Evolutionary conservation across 2,797 vertebrate genomes (phyloP).

Genomic region (Florisuga fusca): DNA sequence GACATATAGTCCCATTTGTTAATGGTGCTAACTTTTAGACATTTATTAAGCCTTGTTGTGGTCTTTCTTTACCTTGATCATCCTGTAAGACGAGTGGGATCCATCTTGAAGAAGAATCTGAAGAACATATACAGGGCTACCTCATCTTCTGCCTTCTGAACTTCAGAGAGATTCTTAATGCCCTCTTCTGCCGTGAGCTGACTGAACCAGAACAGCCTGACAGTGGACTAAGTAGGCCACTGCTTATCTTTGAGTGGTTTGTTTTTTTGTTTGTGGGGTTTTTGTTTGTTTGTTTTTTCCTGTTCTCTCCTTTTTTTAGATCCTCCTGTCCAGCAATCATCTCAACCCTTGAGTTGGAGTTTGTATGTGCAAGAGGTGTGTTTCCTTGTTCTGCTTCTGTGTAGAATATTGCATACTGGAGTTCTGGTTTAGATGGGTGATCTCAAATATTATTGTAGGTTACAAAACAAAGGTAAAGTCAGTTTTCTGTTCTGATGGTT

Average conservation of each 20-base stretch:
- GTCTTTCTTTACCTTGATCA: neutral
- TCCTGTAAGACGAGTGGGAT: neutral
- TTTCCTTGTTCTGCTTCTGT: neutral
- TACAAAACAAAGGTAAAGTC: neutral
- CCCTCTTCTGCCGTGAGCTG: neutral
- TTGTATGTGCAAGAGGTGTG: neutral
- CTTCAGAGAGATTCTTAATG: neutral
- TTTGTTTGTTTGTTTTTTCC: no score
- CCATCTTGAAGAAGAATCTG: neutral
- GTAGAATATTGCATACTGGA: fast-evolving
- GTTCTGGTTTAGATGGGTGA: neutral
- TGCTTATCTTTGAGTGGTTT: neutral
- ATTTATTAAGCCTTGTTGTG: neutral
- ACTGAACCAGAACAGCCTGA: neutral
- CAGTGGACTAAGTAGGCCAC: neutral
- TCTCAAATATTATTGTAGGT: neutral
- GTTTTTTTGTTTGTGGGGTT: neutral
- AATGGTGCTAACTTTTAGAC: neutral
- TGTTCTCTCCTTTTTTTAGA: neutral
- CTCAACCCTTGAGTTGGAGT: neutral
- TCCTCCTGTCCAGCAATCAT: neutral
- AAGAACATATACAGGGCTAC: neutral
- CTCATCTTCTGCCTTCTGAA: neutral
- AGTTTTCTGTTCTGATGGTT: neutral
- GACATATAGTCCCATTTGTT: neutral